Conservation (phyloP, 2,797 vertebrate genomes). For the Odontamblyopus lacepedii region DNA sequence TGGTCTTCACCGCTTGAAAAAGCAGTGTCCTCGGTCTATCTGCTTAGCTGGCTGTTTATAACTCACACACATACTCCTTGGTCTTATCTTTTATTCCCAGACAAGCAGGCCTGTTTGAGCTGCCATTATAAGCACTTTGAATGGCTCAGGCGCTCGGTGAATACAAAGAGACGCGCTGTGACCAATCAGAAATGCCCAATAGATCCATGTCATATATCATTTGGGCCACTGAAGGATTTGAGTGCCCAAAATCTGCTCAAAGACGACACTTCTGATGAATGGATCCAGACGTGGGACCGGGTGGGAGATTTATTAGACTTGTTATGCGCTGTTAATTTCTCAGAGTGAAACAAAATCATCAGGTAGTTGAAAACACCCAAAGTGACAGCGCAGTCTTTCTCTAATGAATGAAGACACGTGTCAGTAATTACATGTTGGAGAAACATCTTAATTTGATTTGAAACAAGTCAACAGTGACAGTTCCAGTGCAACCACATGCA, state of each 20-base stretch:
- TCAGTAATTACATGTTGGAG: slow-evolving; percentile 1
- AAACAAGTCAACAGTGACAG: not conserved
- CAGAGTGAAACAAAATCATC: slow-evolving; percentile 5
- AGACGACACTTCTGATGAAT: slow-evolving; percentile 44
- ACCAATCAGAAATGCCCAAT: slow-evolving; percentile 66
- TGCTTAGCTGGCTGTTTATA: slow-evolving; percentile 32
- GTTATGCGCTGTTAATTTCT: slow-evolving; percentile 7
- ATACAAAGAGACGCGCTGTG: slow-evolving; percentile 66
- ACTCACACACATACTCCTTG: slow-evolving; percentile 19
- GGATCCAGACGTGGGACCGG: slow-evolving; percentile 21
- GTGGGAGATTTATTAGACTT: slow-evolving; percentile 20
- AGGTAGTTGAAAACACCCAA: slow-evolving; percentile 5
- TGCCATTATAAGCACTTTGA: slow-evolving; percentile 74
- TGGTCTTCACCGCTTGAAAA: slow-evolving; percentile 27
- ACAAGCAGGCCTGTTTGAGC: slow-evolving; percentile 70
- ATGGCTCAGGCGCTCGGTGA: slow-evolving; percentile 62
- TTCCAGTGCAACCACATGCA: not conserved
- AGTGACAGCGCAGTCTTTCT: slow-evolving; percentile 6
- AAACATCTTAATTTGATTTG: not conserved
- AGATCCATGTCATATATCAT: slow-evolving; percentile 67
- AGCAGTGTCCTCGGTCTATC: slow-evolving; percentile 54
- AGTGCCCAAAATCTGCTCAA: slow-evolving; percentile 54
- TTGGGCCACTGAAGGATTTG: slow-evolving; percentile 59
- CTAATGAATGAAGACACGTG: slow-evolving; percentile 2
- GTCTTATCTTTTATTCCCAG: slow-evolving; percentile 72